phyloP scores from a whole-genome alignment of 2,797 vertebrate genomes.

The Poeciliopsis infans region DNA sequence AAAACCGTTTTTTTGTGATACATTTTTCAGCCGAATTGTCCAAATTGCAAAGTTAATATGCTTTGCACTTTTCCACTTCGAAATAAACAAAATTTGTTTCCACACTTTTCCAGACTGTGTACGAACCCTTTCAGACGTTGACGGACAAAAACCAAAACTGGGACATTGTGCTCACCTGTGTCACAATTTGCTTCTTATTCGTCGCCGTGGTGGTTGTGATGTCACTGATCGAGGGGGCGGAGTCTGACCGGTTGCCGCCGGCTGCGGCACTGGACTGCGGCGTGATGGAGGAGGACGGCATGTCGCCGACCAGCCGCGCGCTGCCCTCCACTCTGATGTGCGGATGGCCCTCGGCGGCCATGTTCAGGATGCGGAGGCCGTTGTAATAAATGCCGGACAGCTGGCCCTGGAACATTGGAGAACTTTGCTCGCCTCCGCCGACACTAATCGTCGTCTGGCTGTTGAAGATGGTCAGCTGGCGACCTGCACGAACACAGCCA shows the following conservation, averaged over 20 bases:
- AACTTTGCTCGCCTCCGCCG: slow-evolving; percentile 88
- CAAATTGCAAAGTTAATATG: background rate
- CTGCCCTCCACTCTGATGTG: slow-evolving; percentile 97
- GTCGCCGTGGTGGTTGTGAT: slow-evolving; percentile 97
- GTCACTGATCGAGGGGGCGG: slow-evolving; percentile 94
- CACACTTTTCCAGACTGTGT: background rate
- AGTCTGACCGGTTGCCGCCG: slow-evolving; percentile 96
- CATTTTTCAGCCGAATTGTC: too few species aligned
- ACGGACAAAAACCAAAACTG: background rate
- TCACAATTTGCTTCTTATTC: slow-evolving; percentile 90
- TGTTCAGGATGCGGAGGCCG: slow-evolving; percentile 98
- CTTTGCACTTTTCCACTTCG: background rate
- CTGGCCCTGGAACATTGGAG: slow-evolving; percentile 97
- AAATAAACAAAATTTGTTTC: background rate
- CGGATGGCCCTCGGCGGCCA: slow-evolving; percentile 97
- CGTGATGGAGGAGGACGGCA: slow-evolving; percentile 98
- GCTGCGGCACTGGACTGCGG: slow-evolving; percentile 95
- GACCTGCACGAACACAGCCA: slow-evolving; percentile 82
- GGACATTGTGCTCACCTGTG: slow-evolving; percentile 83
- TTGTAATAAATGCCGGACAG: slow-evolving; percentile 99
- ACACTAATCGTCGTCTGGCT: slow-evolving; percentile 99
- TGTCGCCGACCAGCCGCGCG: slow-evolving; percentile 96
- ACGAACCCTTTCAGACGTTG: background rate
- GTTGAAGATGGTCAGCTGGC: slow-evolving; percentile 99
- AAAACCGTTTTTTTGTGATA: too few species aligned